Conservation (phyloP, 2,113 vertebrate genomes). For the Bagarius yarrelli region DNA sequence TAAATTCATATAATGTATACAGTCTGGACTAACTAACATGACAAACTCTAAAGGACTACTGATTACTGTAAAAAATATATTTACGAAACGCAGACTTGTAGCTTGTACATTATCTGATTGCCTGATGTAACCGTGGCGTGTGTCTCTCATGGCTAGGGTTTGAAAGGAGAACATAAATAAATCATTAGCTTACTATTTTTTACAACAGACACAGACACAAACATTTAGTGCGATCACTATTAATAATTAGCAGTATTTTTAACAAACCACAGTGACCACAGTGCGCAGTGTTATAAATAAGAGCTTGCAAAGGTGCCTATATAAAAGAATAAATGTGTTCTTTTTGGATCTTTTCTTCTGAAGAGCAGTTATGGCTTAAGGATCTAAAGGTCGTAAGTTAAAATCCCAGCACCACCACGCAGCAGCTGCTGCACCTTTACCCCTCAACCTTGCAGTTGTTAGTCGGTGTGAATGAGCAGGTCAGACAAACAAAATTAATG, state of each 20-base stretch:
- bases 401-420: neutral
- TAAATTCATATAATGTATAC: too few species aligned
- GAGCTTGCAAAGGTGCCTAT: neutral
- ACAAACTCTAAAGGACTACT: too few species aligned
- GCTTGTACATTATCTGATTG: neutral
- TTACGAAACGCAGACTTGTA: neutral
- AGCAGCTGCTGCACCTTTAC: neutral
- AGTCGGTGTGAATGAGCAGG: neutral
- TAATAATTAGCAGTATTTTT: neutral
- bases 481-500: neutral
- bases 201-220: neutral
- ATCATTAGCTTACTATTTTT: neutral
- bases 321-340: neutral
- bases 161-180: neutral
- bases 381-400: neutral
- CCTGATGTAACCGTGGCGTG: neutral
- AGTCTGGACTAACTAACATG: too few species aligned
- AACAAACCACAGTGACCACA: neutral
- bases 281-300: neutral
- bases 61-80: too few species aligned
- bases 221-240: neutral
- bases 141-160: neutral
- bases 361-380: neutral
- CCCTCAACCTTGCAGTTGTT: neutral
- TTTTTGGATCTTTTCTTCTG: neutral